Percentiles rank a stretch among this genome's conserved stretches.
Conservation (phyloP, 1,140 invertebrate genomes). For the Melitaea cinxia region DNA sequence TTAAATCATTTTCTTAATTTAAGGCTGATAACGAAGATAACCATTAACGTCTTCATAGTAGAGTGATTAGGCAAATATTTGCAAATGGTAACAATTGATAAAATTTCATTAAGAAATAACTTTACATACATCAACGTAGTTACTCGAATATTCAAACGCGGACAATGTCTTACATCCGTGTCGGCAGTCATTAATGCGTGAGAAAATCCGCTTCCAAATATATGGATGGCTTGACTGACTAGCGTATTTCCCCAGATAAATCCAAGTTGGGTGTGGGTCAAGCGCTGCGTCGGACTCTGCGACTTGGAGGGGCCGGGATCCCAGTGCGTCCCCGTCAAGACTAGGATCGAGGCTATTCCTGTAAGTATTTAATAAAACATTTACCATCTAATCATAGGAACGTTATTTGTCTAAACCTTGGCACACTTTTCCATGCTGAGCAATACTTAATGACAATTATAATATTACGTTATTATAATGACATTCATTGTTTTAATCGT, state of each 20-base stretch:
- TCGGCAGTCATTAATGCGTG: constrained; percentile 56
- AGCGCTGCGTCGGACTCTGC: constrained; percentile 78
- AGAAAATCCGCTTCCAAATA: constrained; percentile 63
- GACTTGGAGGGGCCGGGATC: constrained; percentile 54
- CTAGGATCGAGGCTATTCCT: constrained; percentile 54
- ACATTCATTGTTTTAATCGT: constrained; percentile 25
- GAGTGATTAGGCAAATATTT: constrained; percentile 19
- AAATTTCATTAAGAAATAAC: constrained; percentile 21
- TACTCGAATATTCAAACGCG: constrained; percentile 22
- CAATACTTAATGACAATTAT: constrained; percentile 57
- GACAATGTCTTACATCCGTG: constrained; percentile 57
- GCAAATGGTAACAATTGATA: background rate
- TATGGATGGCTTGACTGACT: constrained; percentile 46
- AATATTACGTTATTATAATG: constrained; percentile 48
- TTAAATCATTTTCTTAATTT: constrained; percentile 23
- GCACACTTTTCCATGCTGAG: constrained; percentile 53
- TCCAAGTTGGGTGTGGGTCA: constrained; percentile 76
- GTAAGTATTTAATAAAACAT: constrained; percentile 48
- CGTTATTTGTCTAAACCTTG: constrained; percentile 60
- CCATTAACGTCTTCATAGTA: constrained; percentile 9
- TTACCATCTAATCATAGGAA: constrained; percentile 19
- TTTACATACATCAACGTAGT: no score
- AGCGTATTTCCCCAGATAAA: constrained; percentile 71
- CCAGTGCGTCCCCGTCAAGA: constrained; percentile 57
- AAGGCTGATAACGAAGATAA: constrained; percentile 17